Base-by-base conservation (phyloP, 1,140 invertebrate genomes). In the Mya arenaria region DNA sequence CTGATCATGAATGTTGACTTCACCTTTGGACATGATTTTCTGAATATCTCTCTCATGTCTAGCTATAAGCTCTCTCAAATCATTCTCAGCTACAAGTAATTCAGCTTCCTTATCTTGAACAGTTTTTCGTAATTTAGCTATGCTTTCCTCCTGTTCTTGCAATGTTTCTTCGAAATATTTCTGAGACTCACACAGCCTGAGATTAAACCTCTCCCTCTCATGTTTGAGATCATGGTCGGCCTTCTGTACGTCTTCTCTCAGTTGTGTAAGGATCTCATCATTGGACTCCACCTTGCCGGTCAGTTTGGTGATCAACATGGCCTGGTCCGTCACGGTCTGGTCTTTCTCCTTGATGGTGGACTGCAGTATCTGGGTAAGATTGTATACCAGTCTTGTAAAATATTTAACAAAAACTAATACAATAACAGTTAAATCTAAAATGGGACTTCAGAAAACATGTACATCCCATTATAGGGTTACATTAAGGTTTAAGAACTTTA, bases 111-210 rank as follows among this genome's bases (percentile, higher is more conserved):
- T 90, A 6, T 85, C 82, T n/a, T 84, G 52, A 32, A 90, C 83
- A 62, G 63, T 82, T 60, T 86, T 80, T 52, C 85, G 69, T 25
- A 92, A 68, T 37, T 84, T 88, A 44, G 84, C 78, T 25, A 88
- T 81, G 71, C 89, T 87, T 37, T 75, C 84, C 72, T 91, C 89
- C 37, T 87, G 77, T 55, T 92, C 91, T 37, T 86, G 74, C 8
- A 92, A 83, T 52, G 88, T 89, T 85, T 92, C 91, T 75, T 92
- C 90, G 81, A 92, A 92, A 82, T 92, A 90, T 69, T 87, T 89
- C 58, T 92, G 90, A 17, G 90, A 87, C 80, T 92, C 90, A 10
- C 82, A 80, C 19, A 92, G 84, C 48, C 88, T 86, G 34, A 90
- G 79, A 80, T 90, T 86, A 66, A 91, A 92, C 48, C 81, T 83